A percentile compares a stretch with the other conserved stretches of the same genome.
Conservation (phyloP, 2,888 invertebrate species). For the Phrixothrix hirtus region DNA sequence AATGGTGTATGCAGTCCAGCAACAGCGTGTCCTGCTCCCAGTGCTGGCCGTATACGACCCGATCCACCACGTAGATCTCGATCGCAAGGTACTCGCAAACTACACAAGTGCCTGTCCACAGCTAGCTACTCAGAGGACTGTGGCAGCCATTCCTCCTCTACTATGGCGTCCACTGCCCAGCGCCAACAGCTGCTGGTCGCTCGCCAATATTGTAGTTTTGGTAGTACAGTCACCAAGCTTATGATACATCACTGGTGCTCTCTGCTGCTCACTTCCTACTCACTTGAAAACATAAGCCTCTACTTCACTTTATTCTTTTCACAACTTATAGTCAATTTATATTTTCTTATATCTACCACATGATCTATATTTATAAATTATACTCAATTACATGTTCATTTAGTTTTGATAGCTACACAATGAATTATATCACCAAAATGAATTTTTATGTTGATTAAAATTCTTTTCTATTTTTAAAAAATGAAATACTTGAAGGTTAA, state of each 20-base stretch:
- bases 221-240: slow-evolving; percentile 77
- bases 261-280: slow-evolving; percentile 27
- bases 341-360: slow-evolving; percentile 6
- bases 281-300: slow-evolving; percentile 16
- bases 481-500: too few relatives aligned
- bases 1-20: slow-evolving; percentile 67
- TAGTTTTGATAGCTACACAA: too few relatives aligned
- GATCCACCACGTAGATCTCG: slow-evolving; percentile 82
- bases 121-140: slow-evolving; percentile 79
- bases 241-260: slow-evolving; percentile 29
- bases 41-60: slow-evolving; percentile 54
- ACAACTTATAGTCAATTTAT: background rate
- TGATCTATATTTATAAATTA: slow-evolving; percentile 11
- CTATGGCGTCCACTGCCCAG: slow-evolving; percentile 53
- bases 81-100: slow-evolving; percentile 94
- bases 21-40: slow-evolving; percentile 40
- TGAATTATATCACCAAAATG: too few relatives aligned
- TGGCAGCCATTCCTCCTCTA: slow-evolving; percentile 54
- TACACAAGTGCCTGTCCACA: slow-evolving; percentile 89
- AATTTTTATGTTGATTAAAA: too few relatives aligned
- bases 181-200: slow-evolving; percentile 71
- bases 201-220: slow-evolving; percentile 94
- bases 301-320: slow-evolving; percentile 14
- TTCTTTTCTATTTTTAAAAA: too few relatives aligned
- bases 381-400: too few relatives aligned